Conservation (phyloP, 2,113 vertebrate species). For the Oreochromis tanganicae region DNA sequence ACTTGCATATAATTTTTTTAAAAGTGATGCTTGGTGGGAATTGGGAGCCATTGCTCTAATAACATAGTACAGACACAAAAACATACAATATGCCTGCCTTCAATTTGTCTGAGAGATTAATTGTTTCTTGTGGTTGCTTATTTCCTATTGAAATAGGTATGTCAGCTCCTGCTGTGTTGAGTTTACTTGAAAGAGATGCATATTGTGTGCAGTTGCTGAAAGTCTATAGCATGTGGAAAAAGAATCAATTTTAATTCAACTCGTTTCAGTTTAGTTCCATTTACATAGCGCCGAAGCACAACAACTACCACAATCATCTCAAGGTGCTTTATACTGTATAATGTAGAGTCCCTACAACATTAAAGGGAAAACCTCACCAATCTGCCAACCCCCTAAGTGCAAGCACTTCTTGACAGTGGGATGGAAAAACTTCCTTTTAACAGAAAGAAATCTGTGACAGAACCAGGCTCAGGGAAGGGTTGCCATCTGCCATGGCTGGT, state of each 20-base stretch:
- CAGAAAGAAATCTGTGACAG: background rate
- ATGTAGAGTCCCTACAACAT: background rate
- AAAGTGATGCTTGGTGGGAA: constrained; percentile 28
- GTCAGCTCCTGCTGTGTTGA: background rate
- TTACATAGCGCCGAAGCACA: background rate
- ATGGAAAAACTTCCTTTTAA: background rate
- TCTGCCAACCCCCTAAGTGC: background rate
- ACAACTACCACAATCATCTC: background rate
- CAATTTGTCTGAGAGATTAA: background rate
- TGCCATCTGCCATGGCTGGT: background rate
- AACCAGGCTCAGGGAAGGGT: background rate
- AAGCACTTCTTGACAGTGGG: background rate
- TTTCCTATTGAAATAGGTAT: background rate
- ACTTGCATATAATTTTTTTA: constrained; percentile 1
- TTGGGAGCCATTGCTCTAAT: constrained; percentile 7
- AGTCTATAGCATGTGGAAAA: background rate
- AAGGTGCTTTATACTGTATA: background rate
- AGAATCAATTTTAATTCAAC: background rate
- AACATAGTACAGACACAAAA: background rate
- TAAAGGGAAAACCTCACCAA: background rate
- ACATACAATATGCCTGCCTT: background rate
- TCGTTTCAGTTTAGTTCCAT: background rate
- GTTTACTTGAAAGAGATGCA: background rate
- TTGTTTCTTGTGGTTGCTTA: background rate
- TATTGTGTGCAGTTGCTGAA: background rate